These are phyloP conservation scores for Cololabis saira DNA, from an alignment of 2,113 vertebrate genomes.

Conservation along the genomic window DNA sequence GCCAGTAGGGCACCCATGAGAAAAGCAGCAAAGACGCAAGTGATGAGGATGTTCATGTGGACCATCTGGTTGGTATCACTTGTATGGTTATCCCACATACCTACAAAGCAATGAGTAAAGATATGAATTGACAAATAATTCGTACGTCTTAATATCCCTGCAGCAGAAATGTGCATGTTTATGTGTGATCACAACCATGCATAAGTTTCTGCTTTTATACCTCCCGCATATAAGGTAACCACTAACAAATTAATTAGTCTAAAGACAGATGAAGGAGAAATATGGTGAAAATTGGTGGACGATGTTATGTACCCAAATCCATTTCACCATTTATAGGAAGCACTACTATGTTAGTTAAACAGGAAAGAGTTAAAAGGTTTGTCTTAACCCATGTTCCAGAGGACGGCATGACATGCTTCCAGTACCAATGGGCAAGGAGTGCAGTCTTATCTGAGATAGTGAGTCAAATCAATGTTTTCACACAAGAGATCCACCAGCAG, in stretches of 20 bases:
- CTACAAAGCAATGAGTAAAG: slow-evolving; percentile 69
- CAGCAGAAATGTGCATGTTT: slow-evolving; percentile 52
- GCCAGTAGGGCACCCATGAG: slow-evolving; percentile 95
- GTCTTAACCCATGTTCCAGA: slow-evolving; percentile 39
- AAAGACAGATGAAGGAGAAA: slow-evolving; percentile 52
- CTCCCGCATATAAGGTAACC: slow-evolving; percentile 26
- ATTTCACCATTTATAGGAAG: slow-evolving; percentile 57
- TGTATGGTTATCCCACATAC: slow-evolving; percentile 92
- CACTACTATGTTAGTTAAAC: slow-evolving; percentile 59
- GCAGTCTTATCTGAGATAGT: slow-evolving; percentile 26
- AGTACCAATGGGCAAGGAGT: slow-evolving; percentile 35
- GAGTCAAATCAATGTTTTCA: slow-evolving; percentile 43
- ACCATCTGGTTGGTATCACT: slow-evolving; percentile 98
- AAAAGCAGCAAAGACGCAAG: slow-evolving; percentile 96
- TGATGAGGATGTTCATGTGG: slow-evolving; percentile 98
- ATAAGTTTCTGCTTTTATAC: slow-evolving; percentile 46
- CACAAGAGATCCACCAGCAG: slow-evolving; percentile 46
- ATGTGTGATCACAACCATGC: slow-evolving; percentile 60
- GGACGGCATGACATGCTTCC: slow-evolving; percentile 47
- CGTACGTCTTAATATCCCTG: slow-evolving; percentile 14
- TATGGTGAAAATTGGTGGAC: slow-evolving; percentile 44
- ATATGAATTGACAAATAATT: slow-evolving; percentile 16
- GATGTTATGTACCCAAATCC: slow-evolving; percentile 67
- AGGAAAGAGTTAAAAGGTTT: slow-evolving; percentile 36
- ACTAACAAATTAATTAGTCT: slow-evolving; percentile 22